Conservation (phyloP, 1,140 invertebrate species). For the Macrocentrus cingulum region DNA sequence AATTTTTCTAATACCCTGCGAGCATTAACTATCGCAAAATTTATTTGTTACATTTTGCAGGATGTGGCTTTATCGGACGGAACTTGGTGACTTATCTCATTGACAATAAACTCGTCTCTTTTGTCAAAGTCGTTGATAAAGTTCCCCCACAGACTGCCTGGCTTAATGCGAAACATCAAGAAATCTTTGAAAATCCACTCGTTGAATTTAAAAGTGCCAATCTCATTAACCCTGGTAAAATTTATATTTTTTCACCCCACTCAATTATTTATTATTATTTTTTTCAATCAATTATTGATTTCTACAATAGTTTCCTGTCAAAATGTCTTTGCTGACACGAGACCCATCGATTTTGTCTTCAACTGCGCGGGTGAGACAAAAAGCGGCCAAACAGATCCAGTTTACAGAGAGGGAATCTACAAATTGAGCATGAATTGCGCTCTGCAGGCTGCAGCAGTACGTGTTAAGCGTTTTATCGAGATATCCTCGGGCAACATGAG, state of each 20-base stretch:
- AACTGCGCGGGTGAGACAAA: slow-evolving; percentile 91
- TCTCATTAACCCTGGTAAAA: slow-evolving; percentile 81
- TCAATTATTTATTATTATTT: too few species aligned
- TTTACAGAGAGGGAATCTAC: slow-evolving; percentile 86
- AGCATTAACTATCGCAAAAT: slow-evolving; percentile 11
- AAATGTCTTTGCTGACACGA: slow-evolving; percentile 67
- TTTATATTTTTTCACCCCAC: too few species aligned
- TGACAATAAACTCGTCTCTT: slow-evolving; percentile 73
- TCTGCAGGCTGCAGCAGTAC: slow-evolving; percentile 69
- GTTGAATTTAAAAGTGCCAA: slow-evolving; percentile 91
- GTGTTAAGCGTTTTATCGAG: slow-evolving; percentile 76
- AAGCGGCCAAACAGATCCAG: slow-evolving; percentile 81
- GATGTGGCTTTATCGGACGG: slow-evolving; percentile 89
- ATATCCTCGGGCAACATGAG: slow-evolving; percentile 82
- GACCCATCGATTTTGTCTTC: slow-evolving; percentile 75
- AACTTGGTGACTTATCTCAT: slow-evolving; percentile 83
- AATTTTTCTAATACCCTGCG: too few species aligned
- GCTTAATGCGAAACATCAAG: slow-evolving; percentile 74
- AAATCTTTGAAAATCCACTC: slow-evolving; percentile 70
- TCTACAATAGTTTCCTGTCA: slow-evolving; percentile 80
- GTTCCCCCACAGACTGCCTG: slow-evolving; percentile 89
- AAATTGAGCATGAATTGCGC: slow-evolving; percentile 84
- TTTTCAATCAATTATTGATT: too few species aligned
- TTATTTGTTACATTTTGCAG: slow-evolving; percentile 58
- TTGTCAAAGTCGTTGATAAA: slow-evolving; percentile 84